Conservation (phyloP, 2,888 invertebrate genomes). For the Hypolimnas misippus region DNA sequence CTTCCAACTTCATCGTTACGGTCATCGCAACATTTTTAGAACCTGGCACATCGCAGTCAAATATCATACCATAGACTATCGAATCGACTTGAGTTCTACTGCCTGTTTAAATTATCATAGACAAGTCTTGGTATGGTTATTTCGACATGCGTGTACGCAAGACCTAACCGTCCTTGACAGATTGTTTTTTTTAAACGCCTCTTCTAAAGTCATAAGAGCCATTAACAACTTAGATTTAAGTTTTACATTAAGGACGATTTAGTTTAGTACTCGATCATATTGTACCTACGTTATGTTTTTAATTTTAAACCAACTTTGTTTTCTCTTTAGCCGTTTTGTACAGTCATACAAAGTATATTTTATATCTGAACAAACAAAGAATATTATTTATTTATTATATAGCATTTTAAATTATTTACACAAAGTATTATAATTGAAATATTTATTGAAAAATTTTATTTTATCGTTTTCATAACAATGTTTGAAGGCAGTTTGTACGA, state of each 20-base stretch:
- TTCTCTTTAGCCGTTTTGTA: constrained; percentile 70
- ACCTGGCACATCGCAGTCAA: constrained; percentile 26
- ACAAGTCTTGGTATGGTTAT: constrained; percentile 34
- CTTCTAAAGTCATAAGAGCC: constrained; percentile 76
- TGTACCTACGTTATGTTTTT: constrained; percentile 76
- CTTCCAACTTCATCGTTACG: constrained; percentile 72
- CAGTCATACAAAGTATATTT: constrained; percentile 75
- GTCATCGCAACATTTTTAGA: constrained; percentile 70
- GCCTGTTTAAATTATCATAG: constrained; percentile 9
- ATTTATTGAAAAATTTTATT: constrained; percentile 59
- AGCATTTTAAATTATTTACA: constrained; percentile 66
- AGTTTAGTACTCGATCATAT: constrained; percentile 67
- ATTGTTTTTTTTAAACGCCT: constrained; percentile 51
- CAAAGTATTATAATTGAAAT: constrained; percentile 66
- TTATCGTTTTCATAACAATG: constrained; percentile 57
- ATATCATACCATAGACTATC: constrained; percentile 32
- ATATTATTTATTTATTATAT: constrained; percentile 68
- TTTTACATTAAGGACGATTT: constrained; percentile 71
- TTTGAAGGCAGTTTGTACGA: constrained; percentile 65
- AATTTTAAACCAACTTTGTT: constrained; percentile 63
- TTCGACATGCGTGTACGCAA: constrained; percentile 18
- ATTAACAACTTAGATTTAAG: constrained; percentile 76
- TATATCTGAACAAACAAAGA: constrained; percentile 71
- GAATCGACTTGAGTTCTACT: constrained; percentile 9
- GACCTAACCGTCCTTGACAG: constrained; percentile 70